Base-by-base conservation (phyloP, 1,140 invertebrate species). In the Cardiocondyla obscurior region DNA sequence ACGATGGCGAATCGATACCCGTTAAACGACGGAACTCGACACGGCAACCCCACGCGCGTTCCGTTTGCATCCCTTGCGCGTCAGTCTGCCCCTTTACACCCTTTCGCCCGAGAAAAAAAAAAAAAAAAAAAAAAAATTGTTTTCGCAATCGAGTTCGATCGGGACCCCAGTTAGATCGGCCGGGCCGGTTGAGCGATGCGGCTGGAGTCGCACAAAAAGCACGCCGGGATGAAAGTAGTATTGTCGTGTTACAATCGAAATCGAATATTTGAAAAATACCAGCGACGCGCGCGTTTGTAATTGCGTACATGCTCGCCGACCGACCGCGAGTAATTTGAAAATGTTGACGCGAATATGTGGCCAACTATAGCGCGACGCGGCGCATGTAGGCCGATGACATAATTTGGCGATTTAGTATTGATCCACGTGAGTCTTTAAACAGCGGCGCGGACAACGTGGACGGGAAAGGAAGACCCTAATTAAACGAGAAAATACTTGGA, bases 161-260 rank as follows among this genome's bases (percentile, higher is more conserved):
- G 49, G 69, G 69, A 6, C 10, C 46, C 14, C n/a, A 1, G 39
- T n/a, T n/a, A n/a, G 16, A 16, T 19, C 39, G 28, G 42, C 28
- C 58, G 6, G 42, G 30, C 28, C 46, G 8, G 12, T 53, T 46
- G 74, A 51, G 22, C 73, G 55, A 77, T 67, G 67, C 46, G 60
- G 16, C 39, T 51, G 22, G 22, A 77, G 60, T 39, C 46, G 30
- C 58, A 16, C 46, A 67, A 67, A 77, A 67, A 79, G 46, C 62
- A 39, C 74, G 2, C 42, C 19, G n/a, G 28, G 10, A 2, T 42
- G 58, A 69, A 79, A 79, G 74, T 79, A 69, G 62, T 46, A 79
- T 79, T 82, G 81, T 74, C 81, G 81, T 46, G 62, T 79, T 79
- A 53, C 74, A 69, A 69, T 79, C 46, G 74, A 64, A 67, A 69